These are phyloP conservation scores for Gadopsis bispinosus DNA, from an alignment of 2,797 vertebrate species.

Conservation along the genomic window DNA sequence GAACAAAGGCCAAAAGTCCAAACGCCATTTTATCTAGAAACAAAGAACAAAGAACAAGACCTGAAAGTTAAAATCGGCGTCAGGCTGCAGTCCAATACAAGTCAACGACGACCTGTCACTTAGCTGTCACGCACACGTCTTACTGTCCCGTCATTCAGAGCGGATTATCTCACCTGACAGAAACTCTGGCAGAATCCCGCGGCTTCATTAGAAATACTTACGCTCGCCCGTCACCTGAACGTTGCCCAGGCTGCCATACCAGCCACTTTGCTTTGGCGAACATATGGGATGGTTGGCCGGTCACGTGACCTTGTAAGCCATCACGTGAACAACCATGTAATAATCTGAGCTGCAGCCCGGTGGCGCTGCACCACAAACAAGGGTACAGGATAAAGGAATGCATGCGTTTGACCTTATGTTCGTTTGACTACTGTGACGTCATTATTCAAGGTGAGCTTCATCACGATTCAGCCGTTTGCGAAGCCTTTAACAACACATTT, in stretches of 20 bases:
- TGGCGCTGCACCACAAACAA: slow-evolving; percentile 15
- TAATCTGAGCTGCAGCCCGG: background rate
- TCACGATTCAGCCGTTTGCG: background rate
- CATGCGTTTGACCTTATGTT: background rate
- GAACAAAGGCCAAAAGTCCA: slow-evolving; percentile 33
- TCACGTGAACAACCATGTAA: slow-evolving; percentile 44
- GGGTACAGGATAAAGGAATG: background rate
- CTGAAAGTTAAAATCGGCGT: background rate
- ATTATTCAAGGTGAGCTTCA: background rate
- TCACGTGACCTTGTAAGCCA: slow-evolving; percentile 60
- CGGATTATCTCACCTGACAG: slow-evolving; percentile 24
- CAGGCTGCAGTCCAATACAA: background rate
- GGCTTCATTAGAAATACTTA: background rate
- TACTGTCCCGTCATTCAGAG: background rate
- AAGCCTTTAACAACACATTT: background rate
- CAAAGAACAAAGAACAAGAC: background rate
- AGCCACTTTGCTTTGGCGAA: background rate
- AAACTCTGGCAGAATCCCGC: slow-evolving; percentile 31
- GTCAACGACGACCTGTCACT: background rate
- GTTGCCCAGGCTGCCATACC: background rate
- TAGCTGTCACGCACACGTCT: slow-evolving; percentile 29
- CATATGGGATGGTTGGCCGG: background rate
- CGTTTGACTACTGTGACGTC: background rate
- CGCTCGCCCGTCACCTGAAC: background rate
- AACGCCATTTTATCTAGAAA: slow-evolving; percentile 67